Evolutionary conservation across 2,113 vertebrate species (phyloP).

Genomic region (Argyrosomus japonicus): DNA sequence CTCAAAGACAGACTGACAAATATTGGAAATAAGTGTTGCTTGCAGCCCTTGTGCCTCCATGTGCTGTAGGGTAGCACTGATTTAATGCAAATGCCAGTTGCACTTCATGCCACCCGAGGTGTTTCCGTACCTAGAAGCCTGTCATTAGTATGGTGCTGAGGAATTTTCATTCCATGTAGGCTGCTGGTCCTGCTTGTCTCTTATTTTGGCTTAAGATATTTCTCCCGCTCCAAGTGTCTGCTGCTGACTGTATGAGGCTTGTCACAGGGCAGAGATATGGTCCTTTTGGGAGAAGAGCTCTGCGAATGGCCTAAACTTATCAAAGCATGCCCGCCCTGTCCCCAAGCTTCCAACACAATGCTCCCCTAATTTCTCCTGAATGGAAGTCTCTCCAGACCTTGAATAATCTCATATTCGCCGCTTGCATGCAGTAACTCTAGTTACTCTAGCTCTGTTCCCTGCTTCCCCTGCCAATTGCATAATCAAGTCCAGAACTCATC

Average conservation of each 20-base stretch:
- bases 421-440: conserved; percentile 57
- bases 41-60: background rate
- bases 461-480: conserved; percentile 75
- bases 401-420: conserved; percentile 64
- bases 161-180: conserved; percentile 43
- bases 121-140: conserved; percentile 27
- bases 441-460: conserved; percentile 61
- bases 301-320: conserved; percentile 56
- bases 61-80: background rate
- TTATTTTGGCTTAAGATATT: conserved; percentile 57
- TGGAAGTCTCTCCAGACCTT: conserved; percentile 60
- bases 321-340: conserved; percentile 47
- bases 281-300: conserved; percentile 54
- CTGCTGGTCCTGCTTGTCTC: conserved; percentile 51
- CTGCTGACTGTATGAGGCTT: conserved; percentile 42
- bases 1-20: background rate
- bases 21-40: background rate
- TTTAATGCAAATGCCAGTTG: conserved; percentile 39
- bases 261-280: conserved; percentile 51
- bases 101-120: conserved; percentile 22
- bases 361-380: conserved; percentile 66
- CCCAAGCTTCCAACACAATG: conserved; percentile 56
- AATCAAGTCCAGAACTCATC: conserved; percentile 80
- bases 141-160: conserved; percentile 60
- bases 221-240: conserved; percentile 39